Evolutionary conservation across 2,113 vertebrate genomes (phyloP).

Genomic region (Dendropsophus ebraccatus): DNA sequence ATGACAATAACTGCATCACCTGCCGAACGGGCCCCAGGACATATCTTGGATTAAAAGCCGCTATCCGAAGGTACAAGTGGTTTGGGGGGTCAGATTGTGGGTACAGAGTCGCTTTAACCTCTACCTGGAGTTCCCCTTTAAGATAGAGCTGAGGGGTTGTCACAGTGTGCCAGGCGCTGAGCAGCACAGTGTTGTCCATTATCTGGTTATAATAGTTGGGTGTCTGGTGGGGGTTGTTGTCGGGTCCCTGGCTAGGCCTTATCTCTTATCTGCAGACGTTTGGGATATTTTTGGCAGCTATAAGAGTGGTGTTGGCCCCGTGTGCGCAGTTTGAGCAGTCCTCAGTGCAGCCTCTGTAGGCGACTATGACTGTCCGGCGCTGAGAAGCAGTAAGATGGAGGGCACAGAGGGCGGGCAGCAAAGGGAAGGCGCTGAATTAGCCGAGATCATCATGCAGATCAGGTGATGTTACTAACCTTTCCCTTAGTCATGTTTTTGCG

Average conservation of each 20-base stretch:
- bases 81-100: too few species aligned
- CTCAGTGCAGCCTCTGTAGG: background rate
- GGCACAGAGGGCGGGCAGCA: background rate
- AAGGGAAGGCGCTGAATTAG: background rate
- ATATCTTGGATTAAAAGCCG: too few species aligned
- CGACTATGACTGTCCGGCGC: background rate
- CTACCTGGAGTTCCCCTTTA: too few species aligned
- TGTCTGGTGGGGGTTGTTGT: background rate
- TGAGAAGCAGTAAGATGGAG: background rate
- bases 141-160: background rate
- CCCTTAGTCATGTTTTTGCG: too few species aligned
- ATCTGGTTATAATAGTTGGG: background rate
- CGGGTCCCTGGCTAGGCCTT: background rate
- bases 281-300: conserved; percentile 8
- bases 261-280: background rate
- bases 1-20: too few species aligned
- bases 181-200: background rate
- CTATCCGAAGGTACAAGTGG: too few species aligned
- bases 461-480: background rate
- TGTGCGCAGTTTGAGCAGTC: background rate
- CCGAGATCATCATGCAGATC: background rate
- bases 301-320: background rate
- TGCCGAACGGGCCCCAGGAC: too few species aligned
- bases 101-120: too few species aligned
- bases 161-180: background rate